These are phyloP conservation scores for Amphipoea oculea DNA, from an alignment of 2,888 invertebrate genomes.

Conservation along the genomic window DNA sequence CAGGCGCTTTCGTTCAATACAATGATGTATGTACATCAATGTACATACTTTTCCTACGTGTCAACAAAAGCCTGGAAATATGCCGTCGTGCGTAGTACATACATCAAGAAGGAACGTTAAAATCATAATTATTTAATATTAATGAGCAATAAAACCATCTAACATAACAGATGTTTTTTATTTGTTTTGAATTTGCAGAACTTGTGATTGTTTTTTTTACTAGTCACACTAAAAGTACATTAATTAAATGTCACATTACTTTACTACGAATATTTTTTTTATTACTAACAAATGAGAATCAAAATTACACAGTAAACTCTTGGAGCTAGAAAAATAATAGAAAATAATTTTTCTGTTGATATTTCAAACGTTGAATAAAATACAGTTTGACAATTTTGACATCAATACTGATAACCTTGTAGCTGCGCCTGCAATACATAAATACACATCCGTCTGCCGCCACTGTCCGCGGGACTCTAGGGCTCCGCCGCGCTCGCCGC, in stretches of 20 bases:
- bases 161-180: background rate
- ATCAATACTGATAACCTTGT: constrained; percentile 18
- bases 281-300: background rate
- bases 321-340: background rate
- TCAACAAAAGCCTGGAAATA: no score
- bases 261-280: background rate
- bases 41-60: background rate
- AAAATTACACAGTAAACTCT: background rate
- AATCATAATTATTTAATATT: background rate
- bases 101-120: background rate
- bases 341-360: background rate
- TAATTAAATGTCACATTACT: background rate
- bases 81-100: no score
- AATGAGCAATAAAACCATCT: background rate
- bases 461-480: no score
- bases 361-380: constrained; percentile 4
- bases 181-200: background rate
- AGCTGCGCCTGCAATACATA: no score
- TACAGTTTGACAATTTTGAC: constrained; percentile 9
- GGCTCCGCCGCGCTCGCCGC: no score
- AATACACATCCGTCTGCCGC: no score
- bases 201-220: background rate
- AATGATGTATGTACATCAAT: no score
- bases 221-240: background rate
- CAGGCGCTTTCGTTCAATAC: constrained; percentile 27